Evolutionary conservation across 1,140 invertebrate species (phyloP).

Genomic region (Drosophila novamexicana): DNA sequence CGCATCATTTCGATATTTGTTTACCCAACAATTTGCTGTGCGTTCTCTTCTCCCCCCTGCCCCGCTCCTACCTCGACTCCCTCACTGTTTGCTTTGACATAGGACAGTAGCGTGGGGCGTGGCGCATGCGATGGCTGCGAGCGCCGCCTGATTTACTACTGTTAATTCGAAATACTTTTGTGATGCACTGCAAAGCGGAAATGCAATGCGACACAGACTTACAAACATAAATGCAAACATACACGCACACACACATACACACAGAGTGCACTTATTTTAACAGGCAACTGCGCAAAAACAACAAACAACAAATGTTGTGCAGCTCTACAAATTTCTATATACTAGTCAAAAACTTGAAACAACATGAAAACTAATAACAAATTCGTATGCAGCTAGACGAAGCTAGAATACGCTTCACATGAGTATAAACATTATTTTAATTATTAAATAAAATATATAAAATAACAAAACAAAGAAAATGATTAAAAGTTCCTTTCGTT

Average conservation of each 20-base stretch:
- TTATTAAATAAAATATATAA: not conserved
- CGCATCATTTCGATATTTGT: conserved; percentile 70
- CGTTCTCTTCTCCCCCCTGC: not conserved
- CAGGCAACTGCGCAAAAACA: conserved; percentile 49
- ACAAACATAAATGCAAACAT: conserved; percentile 15
- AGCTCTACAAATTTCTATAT: conserved; percentile 20
- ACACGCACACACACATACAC: not conserved
- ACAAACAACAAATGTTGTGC: conserved; percentile 40
- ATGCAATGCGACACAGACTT: conserved; percentile 42
- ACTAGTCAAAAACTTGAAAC: conserved; percentile 1
- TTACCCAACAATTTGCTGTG: conserved; percentile 65
- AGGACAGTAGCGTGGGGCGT: not conserved
- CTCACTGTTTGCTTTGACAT: conserved; percentile 29
- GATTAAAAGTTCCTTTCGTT: not conserved
- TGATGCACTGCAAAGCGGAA: conserved; percentile 59
- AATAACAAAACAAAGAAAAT: not conserved
- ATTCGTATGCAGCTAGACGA: not conserved
- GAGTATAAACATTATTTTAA: not conserved
- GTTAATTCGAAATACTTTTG: conserved; percentile 70
- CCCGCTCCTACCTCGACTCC: not conserved
- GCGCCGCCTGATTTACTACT: conserved; percentile 62
- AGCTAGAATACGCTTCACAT: conserved; percentile 2
- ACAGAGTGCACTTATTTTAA: conserved; percentile 43
- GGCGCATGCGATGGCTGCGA: conserved; percentile 12
- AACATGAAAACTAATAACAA: conserved; percentile 12